Evolutionary conservation across 2,113 vertebrate genomes (phyloP).

Genomic region (Saguinus imperator): DNA sequence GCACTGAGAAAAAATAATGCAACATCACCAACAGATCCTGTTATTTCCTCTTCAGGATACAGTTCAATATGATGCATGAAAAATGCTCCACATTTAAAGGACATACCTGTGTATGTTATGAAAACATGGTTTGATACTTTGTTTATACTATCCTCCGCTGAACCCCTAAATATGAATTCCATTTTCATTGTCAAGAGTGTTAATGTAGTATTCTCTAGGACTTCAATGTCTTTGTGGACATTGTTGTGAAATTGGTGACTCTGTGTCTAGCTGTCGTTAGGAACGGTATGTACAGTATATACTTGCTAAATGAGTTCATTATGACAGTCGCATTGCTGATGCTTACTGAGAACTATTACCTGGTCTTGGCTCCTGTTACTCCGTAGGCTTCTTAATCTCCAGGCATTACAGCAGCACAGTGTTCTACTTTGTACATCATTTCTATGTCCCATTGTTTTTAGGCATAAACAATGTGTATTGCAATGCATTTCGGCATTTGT

Average conservation of each 20-base stretch:
- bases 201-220: conserved; percentile 89
- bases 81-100: conserved; percentile 83
- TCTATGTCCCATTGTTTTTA: conserved; percentile 78
- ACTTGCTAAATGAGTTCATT: conserved; percentile 85
- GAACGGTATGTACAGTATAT: conserved; percentile 88
- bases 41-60: conserved; percentile 78
- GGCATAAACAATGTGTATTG: conserved; percentile 77
- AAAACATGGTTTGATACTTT: conserved; percentile 83
- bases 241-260: conserved; percentile 89
- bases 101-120: conserved; percentile 83
- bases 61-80: conserved; percentile 86
- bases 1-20: conserved; percentile 73
- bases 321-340: conserved; percentile 85
- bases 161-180: conserved; percentile 87
- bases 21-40: conserved; percentile 57
- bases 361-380: conserved; percentile 83
- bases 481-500: conserved; percentile 82
- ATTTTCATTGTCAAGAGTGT: conserved; percentile 90
- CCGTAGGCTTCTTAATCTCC: conserved; percentile 79
- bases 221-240: conserved; percentile 91
- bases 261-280: conserved; percentile 89
- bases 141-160: conserved; percentile 85
- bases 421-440: conserved; percentile 82
- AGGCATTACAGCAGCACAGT: conserved; percentile 82
- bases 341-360: conserved; percentile 84